A percentile compares a stretch with the other conserved stretches of the same genome.
Conservation (phyloP, 37 sponge, comb jelly and placozoan species). For the Axinella damicornis region DNA sequence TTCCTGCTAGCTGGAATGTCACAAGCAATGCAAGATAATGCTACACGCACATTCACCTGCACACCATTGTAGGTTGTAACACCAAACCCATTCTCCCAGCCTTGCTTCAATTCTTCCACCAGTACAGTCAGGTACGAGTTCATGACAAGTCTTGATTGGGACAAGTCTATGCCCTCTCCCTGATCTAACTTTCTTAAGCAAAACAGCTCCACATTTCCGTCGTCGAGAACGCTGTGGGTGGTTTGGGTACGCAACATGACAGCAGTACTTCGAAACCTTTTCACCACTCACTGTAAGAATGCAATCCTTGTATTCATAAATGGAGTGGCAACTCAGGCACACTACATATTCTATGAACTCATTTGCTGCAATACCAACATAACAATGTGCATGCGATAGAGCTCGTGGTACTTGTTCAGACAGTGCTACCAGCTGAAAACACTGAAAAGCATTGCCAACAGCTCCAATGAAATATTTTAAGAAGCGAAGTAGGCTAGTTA, state of each 20-base stretch:
- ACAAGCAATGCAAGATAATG: conserved; percentile 49
- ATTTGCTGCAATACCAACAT: neutral
- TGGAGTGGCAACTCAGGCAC: conserved; percentile 57
- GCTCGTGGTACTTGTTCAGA: neutral
- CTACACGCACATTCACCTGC: conserved; percentile 29
- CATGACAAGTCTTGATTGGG: conserved; percentile 46
- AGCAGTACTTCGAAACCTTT: conserved; percentile 38
- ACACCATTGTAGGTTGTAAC: neutral
- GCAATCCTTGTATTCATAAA: conserved; percentile 62
- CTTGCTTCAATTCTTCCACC: conserved; percentile 33
- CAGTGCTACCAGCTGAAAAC: neutral
- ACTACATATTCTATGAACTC: conserved; percentile 58
- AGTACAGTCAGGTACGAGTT: conserved; percentile 66
- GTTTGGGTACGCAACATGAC: conserved; percentile 55
- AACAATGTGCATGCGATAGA: neutral
- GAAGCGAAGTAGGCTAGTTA: conserved; percentile 21
- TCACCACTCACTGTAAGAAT: conserved; percentile 13
- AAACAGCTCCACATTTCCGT: conserved; percentile 24
- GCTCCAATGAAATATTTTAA: conserved; percentile 31
- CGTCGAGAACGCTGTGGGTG: conserved; percentile 42
- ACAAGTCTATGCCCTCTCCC: conserved; percentile 6
- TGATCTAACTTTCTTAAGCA: conserved; percentile 28
- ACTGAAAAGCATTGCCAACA: conserved; percentile 31
- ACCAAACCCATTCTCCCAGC: neutral
- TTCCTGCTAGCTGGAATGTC: conserved; percentile 76